Conservation (phyloP, 2,797 vertebrate species). For the Pseudochirops cupreus region DNA sequence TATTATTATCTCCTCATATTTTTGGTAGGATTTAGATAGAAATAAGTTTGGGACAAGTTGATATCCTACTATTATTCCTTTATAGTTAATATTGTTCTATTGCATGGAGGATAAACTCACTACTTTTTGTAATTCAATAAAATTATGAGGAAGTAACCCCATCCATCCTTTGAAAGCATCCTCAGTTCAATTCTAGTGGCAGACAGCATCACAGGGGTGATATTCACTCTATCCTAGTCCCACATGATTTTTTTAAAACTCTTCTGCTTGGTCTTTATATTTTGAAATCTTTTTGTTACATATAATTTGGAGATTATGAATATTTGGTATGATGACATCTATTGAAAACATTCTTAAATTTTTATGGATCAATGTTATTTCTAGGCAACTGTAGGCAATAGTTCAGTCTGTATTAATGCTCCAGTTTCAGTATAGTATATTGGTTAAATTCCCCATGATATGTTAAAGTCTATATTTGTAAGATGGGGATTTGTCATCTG, state of each 20-base stretch:
- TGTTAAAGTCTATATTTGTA: not conserved
- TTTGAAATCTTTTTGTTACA: not conserved
- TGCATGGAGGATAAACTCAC: not conserved
- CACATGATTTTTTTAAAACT: not conserved
- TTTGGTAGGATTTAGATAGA: not conserved
- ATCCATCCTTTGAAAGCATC: not conserved
- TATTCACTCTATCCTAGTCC: not conserved
- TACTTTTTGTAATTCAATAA: not conserved
- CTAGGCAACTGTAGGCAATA: not conserved
- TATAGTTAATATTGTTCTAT: not conserved
- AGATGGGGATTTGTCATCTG: not conserved
- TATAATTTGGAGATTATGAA: not conserved
- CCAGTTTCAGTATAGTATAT: not conserved
- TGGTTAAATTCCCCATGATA: not conserved
- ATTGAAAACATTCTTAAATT: not conserved
- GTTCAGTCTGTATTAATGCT: not conserved
- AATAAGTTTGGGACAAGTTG: not conserved
- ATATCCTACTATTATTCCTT: not conserved
- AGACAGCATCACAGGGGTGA: not conserved
- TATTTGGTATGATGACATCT: not conserved
- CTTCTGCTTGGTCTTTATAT: not conserved
- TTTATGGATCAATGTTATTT: not conserved
- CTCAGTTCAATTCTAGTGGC: not conserved
- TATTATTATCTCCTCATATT: constrained; percentile 24
- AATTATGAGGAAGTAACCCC: not conserved